phyloP scores from a whole-genome alignment of 2,113 vertebrate genomes.

The Pedionomus torquatus region DNA sequence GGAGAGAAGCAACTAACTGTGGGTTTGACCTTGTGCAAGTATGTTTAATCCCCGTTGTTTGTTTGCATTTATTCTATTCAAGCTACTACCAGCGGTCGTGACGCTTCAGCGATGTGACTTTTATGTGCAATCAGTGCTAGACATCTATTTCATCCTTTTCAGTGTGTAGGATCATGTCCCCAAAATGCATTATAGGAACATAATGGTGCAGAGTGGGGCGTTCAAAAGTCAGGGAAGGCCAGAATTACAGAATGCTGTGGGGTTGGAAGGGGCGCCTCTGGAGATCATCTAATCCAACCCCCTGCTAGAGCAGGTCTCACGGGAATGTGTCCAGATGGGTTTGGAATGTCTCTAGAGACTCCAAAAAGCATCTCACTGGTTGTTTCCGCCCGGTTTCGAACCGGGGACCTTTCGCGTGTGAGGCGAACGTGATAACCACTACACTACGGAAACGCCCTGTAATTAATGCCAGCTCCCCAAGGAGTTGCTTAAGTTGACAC shows the following conservation, averaged over 20 bases:
- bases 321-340: no score
- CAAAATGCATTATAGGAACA: not conserved
- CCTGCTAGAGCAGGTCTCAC: no score
- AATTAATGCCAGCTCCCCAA: not conserved
- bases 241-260: not conserved
- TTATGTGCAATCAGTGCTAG: slow-evolving; percentile 1
- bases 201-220: not conserved
- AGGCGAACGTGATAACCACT: slow-evolving; percentile 71
- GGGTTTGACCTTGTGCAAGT: slow-evolving; percentile 37
- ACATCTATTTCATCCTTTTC: slow-evolving; percentile 33
- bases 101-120: slow-evolving; percentile 8
- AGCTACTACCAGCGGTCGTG: slow-evolving; percentile 2
- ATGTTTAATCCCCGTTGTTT: slow-evolving; percentile 37
- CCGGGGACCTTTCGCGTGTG: slow-evolving; percentile 65
- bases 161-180: not conserved
- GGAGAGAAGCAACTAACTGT: not conserved
- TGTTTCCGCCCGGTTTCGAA: slow-evolving; percentile 66
- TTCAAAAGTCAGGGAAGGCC: not conserved
- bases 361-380: no score
- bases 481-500: not conserved
- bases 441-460: slow-evolving; percentile 54
- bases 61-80: slow-evolving; percentile 18
- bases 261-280: no score
- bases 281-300: no score
- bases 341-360: no score